Conservation (phyloP, 2,888 invertebrate genomes). For the Ichneumon xanthorius region DNA sequence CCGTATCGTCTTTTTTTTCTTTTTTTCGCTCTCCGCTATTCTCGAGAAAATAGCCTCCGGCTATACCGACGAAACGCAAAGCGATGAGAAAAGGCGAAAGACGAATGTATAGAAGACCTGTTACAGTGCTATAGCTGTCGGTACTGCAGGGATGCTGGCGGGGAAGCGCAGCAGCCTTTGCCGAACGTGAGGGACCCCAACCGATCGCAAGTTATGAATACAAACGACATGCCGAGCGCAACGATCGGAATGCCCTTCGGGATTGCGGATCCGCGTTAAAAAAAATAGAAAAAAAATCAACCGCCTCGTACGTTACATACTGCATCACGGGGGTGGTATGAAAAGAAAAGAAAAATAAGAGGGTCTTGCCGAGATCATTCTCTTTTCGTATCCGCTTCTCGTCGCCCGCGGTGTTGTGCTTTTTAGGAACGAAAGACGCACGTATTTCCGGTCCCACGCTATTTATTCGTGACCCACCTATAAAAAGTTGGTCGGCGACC, state of each 20-base stretch:
- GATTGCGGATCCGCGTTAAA: conserved; percentile 28
- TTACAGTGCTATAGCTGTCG: conserved; percentile 11
- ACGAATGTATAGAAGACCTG: conserved; percentile 26
- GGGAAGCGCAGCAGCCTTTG: conserved; percentile 26
- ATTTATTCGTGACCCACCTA: not conserved
- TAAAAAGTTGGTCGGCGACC: too few species aligned
- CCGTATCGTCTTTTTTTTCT: not conserved
- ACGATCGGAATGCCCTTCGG: conserved; percentile 40
- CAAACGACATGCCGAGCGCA: conserved; percentile 44
- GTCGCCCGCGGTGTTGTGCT: not conserved
- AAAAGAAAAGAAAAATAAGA: conserved; percentile 25
- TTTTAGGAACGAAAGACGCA: not conserved
- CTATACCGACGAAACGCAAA: conserved; percentile 15
- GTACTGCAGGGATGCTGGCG: too few species aligned
- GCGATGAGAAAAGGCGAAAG: conserved; percentile 37
- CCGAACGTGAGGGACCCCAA: conserved; percentile 38
- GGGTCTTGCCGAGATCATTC: conserved; percentile 33
- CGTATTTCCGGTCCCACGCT: not conserved
- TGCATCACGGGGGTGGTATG: not conserved
- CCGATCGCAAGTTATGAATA: conserved; percentile 59
- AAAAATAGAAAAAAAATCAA: conserved; percentile 46
- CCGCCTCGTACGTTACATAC: not conserved
- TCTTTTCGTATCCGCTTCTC: conserved; percentile 17
- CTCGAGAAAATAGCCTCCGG: conserved; percentile 36
- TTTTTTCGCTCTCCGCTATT: not conserved